Percentiles rank a stretch among this genome's conserved stretches.
Conservation (phyloP, 1,140 invertebrate species). For the Drosophila santomea region DNA sequence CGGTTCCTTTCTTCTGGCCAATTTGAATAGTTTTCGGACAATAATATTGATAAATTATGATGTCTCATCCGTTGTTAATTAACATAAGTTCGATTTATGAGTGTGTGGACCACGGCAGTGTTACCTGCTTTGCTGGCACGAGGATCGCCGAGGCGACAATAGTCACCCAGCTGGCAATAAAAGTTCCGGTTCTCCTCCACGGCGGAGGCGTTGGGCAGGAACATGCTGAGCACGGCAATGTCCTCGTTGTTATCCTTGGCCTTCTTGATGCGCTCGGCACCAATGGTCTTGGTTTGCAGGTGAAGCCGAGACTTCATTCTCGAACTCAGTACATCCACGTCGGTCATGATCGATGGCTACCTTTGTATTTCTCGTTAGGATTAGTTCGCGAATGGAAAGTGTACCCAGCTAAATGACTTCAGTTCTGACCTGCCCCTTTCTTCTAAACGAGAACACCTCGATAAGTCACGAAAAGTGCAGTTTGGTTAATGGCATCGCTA, state of each 20-base stretch:
- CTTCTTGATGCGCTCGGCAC: constrained; percentile 90
- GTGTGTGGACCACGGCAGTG: constrained; percentile 1
- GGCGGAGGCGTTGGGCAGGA: constrained; percentile 89
- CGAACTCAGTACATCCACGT: constrained; percentile 90
- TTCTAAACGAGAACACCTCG: neutral
- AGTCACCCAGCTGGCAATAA: constrained; percentile 89
- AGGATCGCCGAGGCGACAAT: constrained; percentile 91
- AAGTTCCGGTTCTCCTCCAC: constrained; percentile 90
- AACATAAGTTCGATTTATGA: constrained; percentile 46
- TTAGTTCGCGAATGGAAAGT: constrained; percentile 23
- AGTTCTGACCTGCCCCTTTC: constrained; percentile 18
- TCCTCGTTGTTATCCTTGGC: constrained; percentile 93
- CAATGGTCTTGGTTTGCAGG: constrained; percentile 90
- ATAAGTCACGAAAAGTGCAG: constrained; percentile 56
- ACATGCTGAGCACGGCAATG: constrained; percentile 93
- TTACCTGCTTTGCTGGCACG: constrained; percentile 91
- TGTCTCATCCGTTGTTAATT: constrained; percentile 64
- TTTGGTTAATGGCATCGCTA: constrained; percentile 26
- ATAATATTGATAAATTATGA: constrained; percentile 82
- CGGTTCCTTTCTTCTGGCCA: constrained; percentile 59
- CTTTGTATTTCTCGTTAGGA: constrained; percentile 1
- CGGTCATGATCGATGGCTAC: constrained; percentile 86
- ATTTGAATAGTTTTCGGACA: constrained; percentile 54
- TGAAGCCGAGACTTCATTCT: constrained; percentile 90
- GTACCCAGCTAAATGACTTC: constrained; percentile 28